These are phyloP conservation scores for Dynastes hyllus DNA, from an alignment of 2,888 invertebrate genomes.

Conservation along the genomic window DNA sequence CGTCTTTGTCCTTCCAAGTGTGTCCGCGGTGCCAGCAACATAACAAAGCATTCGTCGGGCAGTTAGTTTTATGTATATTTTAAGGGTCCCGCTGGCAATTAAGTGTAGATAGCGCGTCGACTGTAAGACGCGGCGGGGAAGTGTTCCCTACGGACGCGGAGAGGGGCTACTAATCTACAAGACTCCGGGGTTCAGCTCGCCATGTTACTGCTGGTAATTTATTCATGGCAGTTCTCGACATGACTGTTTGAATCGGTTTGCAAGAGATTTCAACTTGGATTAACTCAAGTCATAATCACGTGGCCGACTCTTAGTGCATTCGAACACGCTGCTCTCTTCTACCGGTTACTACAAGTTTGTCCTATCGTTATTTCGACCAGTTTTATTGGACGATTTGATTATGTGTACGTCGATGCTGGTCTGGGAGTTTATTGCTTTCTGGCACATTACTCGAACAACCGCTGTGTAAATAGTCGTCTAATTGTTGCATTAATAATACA, in stretches of 20 bases:
- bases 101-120: constrained; percentile 47
- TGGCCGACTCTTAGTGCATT: constrained; percentile 54
- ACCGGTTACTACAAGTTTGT: constrained; percentile 32
- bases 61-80: constrained; percentile 66
- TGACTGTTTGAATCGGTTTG: constrained; percentile 69
- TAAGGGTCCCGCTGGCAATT: constrained; percentile 59
- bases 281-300: constrained; percentile 69
- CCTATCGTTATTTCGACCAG: constrained; percentile 37
- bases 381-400: constrained; percentile 51
- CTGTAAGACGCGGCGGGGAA: constrained; percentile 67
- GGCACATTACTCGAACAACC: constrained; percentile 22
- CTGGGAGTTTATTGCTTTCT: constrained; percentile 38
- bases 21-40: neutral
- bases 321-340: constrained; percentile 27
- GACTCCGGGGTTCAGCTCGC: constrained; percentile 65
- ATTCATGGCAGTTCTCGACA: constrained; percentile 69
- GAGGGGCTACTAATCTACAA: constrained; percentile 67
- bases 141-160: constrained; percentile 67
- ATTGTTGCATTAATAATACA: no score
- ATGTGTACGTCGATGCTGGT: constrained; percentile 24
- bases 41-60: constrained; percentile 63
- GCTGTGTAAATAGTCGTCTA: constrained; percentile 1
- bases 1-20: constrained; percentile 60
- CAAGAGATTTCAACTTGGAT: constrained; percentile 70
- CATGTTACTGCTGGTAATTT: constrained; percentile 67